phyloP scores from a whole-genome alignment of 2,888 invertebrate species.

The Cheilosia grossa region DNA sequence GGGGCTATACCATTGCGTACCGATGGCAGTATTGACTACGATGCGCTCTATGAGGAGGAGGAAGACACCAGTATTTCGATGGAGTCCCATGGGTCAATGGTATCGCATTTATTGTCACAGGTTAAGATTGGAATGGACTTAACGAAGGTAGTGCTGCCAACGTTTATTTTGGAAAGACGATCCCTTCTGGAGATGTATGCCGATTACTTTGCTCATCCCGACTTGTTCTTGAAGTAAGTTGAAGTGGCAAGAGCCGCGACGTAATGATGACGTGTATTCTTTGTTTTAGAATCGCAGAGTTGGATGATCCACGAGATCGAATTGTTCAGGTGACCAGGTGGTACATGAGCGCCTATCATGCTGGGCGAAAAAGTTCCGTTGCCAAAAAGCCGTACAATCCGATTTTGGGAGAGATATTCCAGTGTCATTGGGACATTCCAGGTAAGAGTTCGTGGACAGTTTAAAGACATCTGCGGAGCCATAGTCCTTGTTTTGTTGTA shows the following conservation, averaged over 20 bases:
- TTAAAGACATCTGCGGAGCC: no score
- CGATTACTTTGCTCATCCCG: conserved; percentile 99
- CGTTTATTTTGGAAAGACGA: conserved; percentile 98
- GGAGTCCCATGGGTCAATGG: conserved; percentile 98
- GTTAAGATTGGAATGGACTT: conserved; percentile 99
- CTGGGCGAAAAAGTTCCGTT: conserved; percentile 97
- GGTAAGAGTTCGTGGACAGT: conserved; percentile 76
- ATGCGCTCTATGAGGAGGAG: conserved; percentile 95
- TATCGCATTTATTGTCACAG: conserved; percentile 97
- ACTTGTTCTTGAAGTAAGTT: conserved; percentile 93
- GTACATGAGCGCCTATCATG: conserved; percentile 99
- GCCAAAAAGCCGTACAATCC: conserved; percentile 99
- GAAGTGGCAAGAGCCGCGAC: background rate
- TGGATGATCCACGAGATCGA: conserved; percentile 92
- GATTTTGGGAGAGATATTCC: conserved; percentile 97
- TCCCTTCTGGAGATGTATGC: conserved; percentile 99
- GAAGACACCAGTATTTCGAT: conserved; percentile 95
- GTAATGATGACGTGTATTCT: background rate
- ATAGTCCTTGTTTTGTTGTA: no score
- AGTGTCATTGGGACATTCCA: conserved; percentile 92
- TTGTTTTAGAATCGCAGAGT: conserved; percentile 91
- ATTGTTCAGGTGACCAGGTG: conserved; percentile 97
- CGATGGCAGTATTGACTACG: conserved; percentile 91
- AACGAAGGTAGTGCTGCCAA: conserved; percentile 98
- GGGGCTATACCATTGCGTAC: conserved; percentile 83